These are phyloP conservation scores for Cinclus cinclus DNA, from an alignment of 2,113 vertebrate genomes.

Conservation along the genomic window DNA sequence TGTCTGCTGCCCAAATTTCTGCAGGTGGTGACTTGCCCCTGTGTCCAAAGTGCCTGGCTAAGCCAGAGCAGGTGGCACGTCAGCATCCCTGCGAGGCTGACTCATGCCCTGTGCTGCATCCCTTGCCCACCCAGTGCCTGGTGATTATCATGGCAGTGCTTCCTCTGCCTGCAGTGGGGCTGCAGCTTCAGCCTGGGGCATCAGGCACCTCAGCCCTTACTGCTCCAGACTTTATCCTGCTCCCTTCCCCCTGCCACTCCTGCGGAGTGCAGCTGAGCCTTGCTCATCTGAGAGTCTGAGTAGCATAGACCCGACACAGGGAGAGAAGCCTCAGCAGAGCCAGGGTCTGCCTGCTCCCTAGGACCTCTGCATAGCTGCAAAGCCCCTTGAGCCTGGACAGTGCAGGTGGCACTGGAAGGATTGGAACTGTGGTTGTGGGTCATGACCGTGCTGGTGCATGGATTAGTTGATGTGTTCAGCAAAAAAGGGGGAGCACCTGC, in stretches of 20 bases:
- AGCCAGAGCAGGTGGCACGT: accelerated
- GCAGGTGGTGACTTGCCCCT: not conserved
- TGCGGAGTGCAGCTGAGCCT: not conserved
- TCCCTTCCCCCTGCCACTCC: not conserved
- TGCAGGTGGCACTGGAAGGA: not conserved
- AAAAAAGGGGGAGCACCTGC: not conserved
- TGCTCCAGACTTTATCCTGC: not conserved
- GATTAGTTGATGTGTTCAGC: not conserved
- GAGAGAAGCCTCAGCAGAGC: not conserved
- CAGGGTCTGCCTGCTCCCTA: not conserved
- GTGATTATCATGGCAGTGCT: accelerated
- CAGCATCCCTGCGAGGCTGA: not conserved
- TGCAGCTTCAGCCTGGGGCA: not conserved
- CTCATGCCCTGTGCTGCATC: not conserved
- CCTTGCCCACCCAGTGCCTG: not conserved
- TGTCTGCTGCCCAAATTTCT: not conserved
- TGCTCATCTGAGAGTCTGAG: not conserved
- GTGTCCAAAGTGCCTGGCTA: not conserved
- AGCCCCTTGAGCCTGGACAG: not conserved
- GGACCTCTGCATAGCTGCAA: not conserved
- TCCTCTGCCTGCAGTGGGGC: not conserved
- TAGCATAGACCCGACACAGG: not conserved
- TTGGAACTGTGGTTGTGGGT: not conserved
- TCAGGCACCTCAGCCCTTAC: not conserved
- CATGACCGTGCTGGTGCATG: no score